Evolutionary conservation across 2,797 vertebrate genomes (phyloP).

Genomic region (Holocentrus rufus): DNA sequence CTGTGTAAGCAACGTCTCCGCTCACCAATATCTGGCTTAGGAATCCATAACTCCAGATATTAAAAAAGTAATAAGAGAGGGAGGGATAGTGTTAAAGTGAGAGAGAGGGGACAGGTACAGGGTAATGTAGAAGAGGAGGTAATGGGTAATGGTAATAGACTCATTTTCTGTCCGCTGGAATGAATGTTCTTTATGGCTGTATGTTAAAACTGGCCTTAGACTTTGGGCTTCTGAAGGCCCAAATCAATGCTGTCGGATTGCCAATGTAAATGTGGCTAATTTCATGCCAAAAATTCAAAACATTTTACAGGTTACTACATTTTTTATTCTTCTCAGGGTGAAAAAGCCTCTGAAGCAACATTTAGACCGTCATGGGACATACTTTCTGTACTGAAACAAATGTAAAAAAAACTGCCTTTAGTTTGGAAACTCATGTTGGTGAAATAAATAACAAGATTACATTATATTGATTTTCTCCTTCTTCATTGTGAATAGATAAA

Average conservation of each 20-base stretch:
- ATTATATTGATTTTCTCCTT: too few relatives aligned
- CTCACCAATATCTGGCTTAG: slow-evolving; percentile 61
- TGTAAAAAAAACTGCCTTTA: too few relatives aligned
- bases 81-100: slow-evolving; percentile 49
- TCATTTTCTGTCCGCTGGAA: slow-evolving; percentile 59
- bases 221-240: too few relatives aligned
- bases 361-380: too few relatives aligned
- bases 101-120: slow-evolving; percentile 52
- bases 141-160: slow-evolving; percentile 53
- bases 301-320: too few relatives aligned
- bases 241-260: background rate
- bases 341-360: background rate
- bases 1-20: slow-evolving; percentile 60
- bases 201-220: background rate
- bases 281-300: background rate
- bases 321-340: background rate
- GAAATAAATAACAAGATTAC: too few relatives aligned
- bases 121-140: slow-evolving; percentile 42
- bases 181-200: slow-evolving; percentile 4
- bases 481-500: too few relatives aligned
- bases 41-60: slow-evolving; percentile 74
- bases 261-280: background rate
- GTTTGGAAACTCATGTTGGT: too few relatives aligned
- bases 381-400: too few relatives aligned
- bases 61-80: slow-evolving; percentile 74